A percentile compares a stretch with the other conserved stretches of the same genome.
Evolutionary conservation across 2,797 vertebrate genomes (phyloP).

Genomic region (Enteromius treurensis): DNA sequence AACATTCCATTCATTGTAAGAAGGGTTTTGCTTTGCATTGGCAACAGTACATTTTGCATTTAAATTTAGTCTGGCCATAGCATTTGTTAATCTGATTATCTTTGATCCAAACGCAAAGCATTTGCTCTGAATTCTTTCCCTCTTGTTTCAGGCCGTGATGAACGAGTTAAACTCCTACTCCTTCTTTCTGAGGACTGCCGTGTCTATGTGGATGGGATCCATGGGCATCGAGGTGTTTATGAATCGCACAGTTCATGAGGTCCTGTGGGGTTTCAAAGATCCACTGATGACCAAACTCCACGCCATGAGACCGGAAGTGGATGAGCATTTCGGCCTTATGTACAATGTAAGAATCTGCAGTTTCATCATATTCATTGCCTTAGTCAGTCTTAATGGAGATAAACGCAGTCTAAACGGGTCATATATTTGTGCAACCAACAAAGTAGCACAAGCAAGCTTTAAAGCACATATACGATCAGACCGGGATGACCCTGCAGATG

Average conservation of each 20-base stretch:
- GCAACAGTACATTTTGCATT: neutral
- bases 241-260: slow-evolving; percentile 77
- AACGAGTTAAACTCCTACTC: slow-evolving; percentile 76
- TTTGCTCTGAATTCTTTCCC: neutral
- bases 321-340: slow-evolving; percentile 82
- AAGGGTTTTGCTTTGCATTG: slow-evolving; percentile 28
- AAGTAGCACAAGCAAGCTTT: neutral
- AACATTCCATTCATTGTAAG: slow-evolving; percentile 83
- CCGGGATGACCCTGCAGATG: slow-evolving; percentile 23
- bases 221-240: slow-evolving; percentile 73
- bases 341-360: slow-evolving; percentile 75
- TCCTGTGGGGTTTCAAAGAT: slow-evolving; percentile 84
- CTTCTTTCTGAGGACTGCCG: slow-evolving; percentile 65
- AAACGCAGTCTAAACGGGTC: neutral
- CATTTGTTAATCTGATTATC: neutral
- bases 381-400: neutral
- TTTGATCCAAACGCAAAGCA: neutral
- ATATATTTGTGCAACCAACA: slow-evolving; percentile 17
- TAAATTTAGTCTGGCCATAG: neutral
- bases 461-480: neutral
- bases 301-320: slow-evolving; percentile 74
- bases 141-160: slow-evolving; percentile 74
- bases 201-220: slow-evolving; percentile 72
- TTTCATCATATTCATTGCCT: neutral
- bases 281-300: slow-evolving; percentile 76